phyloP scores from a whole-genome alignment of 2,888 invertebrate species.

The Dasypolia templi region DNA sequence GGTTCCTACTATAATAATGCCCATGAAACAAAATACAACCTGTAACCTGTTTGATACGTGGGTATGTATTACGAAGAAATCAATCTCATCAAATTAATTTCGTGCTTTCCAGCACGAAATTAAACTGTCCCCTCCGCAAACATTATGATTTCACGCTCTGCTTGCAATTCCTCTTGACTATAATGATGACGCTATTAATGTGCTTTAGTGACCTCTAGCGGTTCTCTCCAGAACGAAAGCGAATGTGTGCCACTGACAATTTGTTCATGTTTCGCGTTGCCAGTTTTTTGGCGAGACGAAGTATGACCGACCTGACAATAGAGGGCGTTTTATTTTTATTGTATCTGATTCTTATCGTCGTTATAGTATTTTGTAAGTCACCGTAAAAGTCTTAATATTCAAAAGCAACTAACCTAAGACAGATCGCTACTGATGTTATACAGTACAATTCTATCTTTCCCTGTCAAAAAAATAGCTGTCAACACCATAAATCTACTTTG shows the following conservation, averaged over 20 bases:
- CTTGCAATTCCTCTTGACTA: background rate
- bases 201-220: constrained; percentile 19
- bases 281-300: background rate
- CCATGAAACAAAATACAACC: background rate
- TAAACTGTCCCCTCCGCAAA: background rate
- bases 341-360: too few species aligned
- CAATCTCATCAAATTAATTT: too few species aligned
- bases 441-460: too few species aligned
- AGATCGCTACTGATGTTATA: too few species aligned
- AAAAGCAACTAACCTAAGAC: too few species aligned
- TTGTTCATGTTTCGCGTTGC: background rate
- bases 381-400: background rate
- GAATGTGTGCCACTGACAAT: background rate
- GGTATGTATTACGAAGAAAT: background rate
- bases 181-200: background rate
- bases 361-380: background rate
- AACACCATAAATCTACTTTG: too few species aligned
- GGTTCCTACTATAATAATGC: background rate
- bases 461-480: too few species aligned
- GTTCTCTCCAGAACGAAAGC: background rate
- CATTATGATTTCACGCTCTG: constrained; percentile 3
- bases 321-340: constrained; percentile 7
- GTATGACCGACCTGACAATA: background rate
- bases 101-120: constrained; percentile 12
- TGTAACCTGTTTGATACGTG: background rate